phyloP scores from a whole-genome alignment of 2,888 invertebrate genomes.

The Cerceris rybyensis region DNA sequence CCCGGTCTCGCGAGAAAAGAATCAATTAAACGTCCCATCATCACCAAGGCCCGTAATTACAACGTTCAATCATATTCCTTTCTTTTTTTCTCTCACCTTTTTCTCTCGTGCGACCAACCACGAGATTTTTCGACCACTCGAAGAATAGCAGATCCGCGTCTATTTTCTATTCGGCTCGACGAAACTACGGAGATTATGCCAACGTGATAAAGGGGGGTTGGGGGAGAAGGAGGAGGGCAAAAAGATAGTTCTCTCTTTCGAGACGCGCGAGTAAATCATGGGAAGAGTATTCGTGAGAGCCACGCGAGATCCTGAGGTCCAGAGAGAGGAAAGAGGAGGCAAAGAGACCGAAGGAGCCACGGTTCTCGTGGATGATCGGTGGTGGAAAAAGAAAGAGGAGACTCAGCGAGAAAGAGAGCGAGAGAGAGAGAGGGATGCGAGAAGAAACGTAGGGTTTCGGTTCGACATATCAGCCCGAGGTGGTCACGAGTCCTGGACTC shows the following conservation, averaged over 20 bases:
- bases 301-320: slow-evolving; percentile 60
- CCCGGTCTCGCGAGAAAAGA: not conserved
- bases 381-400: slow-evolving; percentile 29
- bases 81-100: not conserved
- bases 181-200: slow-evolving; percentile 52
- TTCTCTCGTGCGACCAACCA: too few species aligned
- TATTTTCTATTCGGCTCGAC: slow-evolving; percentile 36
- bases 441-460: slow-evolving; percentile 77
- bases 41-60: slow-evolving; percentile 4
- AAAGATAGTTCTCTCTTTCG: slow-evolving; percentile 59
- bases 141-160: not conserved
- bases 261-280: slow-evolving; percentile 78
- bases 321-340: slow-evolving; percentile 31
- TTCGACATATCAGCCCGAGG: slow-evolving; percentile 82
- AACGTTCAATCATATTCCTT: not conserved
- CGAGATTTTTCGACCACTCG: not conserved
- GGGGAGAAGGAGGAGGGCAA: slow-evolving; percentile 29
- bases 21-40: slow-evolving; percentile 11
- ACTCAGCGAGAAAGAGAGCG: slow-evolving; percentile 13
- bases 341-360: slow-evolving; percentile 15
- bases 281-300: slow-evolving; percentile 79
- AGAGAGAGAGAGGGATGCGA: slow-evolving; percentile 63
- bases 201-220: slow-evolving; percentile 38
- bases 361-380: slow-evolving; percentile 62
- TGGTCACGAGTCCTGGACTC: slow-evolving; percentile 80